Conservation (phyloP, 2,113 vertebrate species). For the Oreocharis arfaki region DNA sequence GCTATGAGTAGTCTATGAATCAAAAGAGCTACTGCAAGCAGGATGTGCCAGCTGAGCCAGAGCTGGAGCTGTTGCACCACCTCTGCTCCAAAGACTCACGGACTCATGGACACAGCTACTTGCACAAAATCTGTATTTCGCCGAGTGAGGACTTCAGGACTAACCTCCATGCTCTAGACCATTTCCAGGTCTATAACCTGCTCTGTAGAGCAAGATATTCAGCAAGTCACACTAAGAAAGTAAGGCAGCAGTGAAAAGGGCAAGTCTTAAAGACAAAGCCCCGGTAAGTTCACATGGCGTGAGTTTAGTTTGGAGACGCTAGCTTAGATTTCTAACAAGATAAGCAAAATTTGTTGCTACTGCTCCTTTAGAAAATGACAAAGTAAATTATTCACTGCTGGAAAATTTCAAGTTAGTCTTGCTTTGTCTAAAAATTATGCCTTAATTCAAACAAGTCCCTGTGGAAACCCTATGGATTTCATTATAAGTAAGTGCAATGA, state of each 20-base stretch:
- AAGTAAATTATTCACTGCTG: neutral
- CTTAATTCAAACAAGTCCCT: neutral
- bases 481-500: neutral
- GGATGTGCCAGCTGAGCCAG: neutral
- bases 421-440: neutral
- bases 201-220: neutral
- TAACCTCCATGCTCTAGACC: neutral
- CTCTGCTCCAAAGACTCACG: neutral
- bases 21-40: neutral
- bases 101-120: neutral
- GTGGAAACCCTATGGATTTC: neutral
- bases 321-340: neutral
- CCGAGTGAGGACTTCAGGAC: neutral
- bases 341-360: neutral
- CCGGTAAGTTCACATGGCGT: fast-evolving
- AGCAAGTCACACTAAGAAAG: neutral
- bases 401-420: neutral
- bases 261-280: neutral
- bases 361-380: neutral
- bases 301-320: neutral
- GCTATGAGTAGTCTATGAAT: neutral
- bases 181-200: neutral
- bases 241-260: neutral
- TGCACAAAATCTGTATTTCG: neutral
- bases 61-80: neutral